Evolutionary conservation across 2,797 vertebrate genomes (phyloP).

Genomic region (Pteropus rufus): DNA sequence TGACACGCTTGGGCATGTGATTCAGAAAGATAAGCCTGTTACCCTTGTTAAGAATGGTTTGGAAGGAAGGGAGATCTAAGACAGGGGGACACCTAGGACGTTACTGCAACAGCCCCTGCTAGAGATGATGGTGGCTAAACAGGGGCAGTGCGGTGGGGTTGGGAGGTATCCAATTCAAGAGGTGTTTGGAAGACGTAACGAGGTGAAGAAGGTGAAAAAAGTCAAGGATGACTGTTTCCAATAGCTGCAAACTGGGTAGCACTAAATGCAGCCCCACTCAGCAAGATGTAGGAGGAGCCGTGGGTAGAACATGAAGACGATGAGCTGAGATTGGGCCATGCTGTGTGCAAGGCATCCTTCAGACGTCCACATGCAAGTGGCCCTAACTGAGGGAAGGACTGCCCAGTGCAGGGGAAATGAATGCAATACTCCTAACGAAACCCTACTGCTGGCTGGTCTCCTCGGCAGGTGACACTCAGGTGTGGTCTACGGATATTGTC

Average conservation of each 20-base stretch:
- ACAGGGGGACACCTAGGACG: not conserved
- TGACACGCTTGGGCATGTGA: not conserved
- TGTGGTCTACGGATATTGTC: not conserved
- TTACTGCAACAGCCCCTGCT: accelerated
- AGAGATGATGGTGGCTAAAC: accelerated
- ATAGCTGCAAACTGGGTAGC: accelerated
- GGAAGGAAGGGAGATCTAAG: not conserved
- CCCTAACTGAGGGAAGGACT: not conserved
- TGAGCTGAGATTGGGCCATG: accelerated
- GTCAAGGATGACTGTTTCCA: not conserved
- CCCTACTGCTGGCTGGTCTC: not conserved
- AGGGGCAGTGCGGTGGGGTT: not conserved
- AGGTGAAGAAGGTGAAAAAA: not conserved
- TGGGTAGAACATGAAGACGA: not conserved
- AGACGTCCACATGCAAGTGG: accelerated
- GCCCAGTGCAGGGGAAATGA: not conserved
- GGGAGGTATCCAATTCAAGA: not conserved
- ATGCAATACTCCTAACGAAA: not conserved
- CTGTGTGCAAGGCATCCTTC: not conserved
- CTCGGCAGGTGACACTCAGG: not conserved
- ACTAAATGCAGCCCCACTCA: accelerated
- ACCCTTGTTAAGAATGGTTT: not conserved
- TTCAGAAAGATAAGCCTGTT: not conserved
- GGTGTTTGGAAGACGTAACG: too few species aligned
- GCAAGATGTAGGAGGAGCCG: not conserved